These are phyloP conservation scores for Zaprionus nigranus DNA, from an alignment of 1,140 invertebrate species.

Conservation along the genomic window DNA sequence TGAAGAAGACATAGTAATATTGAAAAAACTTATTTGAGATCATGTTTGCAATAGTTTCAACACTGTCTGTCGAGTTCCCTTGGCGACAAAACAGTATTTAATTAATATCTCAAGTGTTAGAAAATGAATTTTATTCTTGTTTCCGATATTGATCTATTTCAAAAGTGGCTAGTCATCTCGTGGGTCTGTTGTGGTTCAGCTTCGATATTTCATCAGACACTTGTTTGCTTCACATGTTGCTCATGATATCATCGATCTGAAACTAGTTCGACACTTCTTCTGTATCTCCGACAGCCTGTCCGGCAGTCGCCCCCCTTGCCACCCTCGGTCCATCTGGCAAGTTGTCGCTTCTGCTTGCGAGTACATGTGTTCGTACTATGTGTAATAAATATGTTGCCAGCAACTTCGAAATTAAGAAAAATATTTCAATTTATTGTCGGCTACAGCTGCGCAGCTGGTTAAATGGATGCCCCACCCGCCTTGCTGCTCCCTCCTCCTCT, in stretches of 20 bases:
- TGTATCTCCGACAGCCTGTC: background rate
- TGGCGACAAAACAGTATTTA: no score
- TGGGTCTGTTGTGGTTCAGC: background rate
- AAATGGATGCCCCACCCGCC: constrained; percentile 28
- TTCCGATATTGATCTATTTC: background rate
- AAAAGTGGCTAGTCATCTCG: background rate
- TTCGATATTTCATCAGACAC: background rate
- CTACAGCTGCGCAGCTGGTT: constrained; percentile 50
- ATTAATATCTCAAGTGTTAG: background rate
- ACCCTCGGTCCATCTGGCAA: background rate
- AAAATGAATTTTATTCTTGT: background rate
- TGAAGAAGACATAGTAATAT: no score
- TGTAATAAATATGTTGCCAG: constrained; percentile 75
- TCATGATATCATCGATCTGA: background rate
- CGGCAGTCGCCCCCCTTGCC: background rate
- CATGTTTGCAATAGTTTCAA: no score
- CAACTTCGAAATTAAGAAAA: constrained; percentile 62
- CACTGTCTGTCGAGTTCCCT: no score
- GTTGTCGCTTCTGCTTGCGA: constrained; percentile 19
- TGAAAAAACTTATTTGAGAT: no score
- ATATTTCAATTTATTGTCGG: constrained; percentile 67
- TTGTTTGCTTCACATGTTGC: background rate
- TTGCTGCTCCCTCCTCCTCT: background rate
- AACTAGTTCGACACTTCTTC: no score
- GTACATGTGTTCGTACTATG: constrained; percentile 10